phyloP scores from a whole-genome alignment of 2,797 vertebrate species.

The Eurystomus glaucurus region DNA sequence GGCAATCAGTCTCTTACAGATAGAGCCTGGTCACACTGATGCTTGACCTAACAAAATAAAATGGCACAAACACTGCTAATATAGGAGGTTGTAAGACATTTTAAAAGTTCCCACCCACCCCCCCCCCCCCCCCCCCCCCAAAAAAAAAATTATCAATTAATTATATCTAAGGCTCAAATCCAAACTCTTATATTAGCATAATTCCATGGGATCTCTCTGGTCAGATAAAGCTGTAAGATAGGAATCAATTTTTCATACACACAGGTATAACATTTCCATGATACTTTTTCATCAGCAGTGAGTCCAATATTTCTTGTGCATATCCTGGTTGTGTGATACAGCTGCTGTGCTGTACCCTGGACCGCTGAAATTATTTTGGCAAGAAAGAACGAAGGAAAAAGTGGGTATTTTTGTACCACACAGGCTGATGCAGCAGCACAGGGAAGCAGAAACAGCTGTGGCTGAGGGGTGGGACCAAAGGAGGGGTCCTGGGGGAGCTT shows the following conservation, averaged over 20 bases:
- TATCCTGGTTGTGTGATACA: accelerated
- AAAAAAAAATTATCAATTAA: not conserved
- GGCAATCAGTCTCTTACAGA: not conserved
- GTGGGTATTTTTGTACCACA: not conserved
- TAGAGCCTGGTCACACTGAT: not conserved
- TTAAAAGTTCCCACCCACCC: not conserved
- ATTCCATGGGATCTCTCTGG: not conserved
- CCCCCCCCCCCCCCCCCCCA: no score
- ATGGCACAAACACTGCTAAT: not conserved
- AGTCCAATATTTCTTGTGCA: not conserved
- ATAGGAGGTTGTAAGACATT: not conserved
- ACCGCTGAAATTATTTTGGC: not conserved
- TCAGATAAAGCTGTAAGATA: not conserved
- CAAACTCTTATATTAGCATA: not conserved
- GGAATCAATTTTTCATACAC: not conserved
- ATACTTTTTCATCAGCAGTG: not conserved
- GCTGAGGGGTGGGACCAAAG: not conserved
- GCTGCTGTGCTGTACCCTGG: not conserved
- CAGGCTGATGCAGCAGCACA: not conserved
- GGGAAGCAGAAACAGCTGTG: not conserved
- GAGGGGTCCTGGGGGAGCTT: not conserved
- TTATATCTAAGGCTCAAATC: not conserved
- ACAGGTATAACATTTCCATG: not conserved
- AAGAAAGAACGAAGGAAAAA: not conserved
- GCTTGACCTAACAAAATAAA: not conserved